phyloP scores from a whole-genome alignment of 2,888 invertebrate species.

The Dicyrtoma fusca region DNA sequence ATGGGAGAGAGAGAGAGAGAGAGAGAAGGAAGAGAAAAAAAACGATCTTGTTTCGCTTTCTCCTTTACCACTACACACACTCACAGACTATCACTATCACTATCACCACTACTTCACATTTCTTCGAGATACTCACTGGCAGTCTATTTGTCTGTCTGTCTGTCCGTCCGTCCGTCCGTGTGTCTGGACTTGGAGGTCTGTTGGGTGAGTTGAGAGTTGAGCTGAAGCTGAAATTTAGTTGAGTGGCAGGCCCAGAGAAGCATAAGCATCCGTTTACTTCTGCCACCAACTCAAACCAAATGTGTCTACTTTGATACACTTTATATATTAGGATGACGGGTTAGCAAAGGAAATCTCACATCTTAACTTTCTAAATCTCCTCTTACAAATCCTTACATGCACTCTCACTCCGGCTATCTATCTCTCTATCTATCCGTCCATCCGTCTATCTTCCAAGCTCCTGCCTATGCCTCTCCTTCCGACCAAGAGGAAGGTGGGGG shows the following conservation, averaged over 20 bases:
- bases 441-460: too few species aligned
- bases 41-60: too few species aligned
- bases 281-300: conserved; percentile 6
- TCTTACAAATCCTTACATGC: conserved; percentile 21
- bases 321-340: conserved; percentile 17
- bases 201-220: background rate
- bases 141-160: conserved; percentile 2
- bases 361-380: conserved; percentile 27
- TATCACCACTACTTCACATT: background rate
- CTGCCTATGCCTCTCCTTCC: too few species aligned
- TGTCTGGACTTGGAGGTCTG: background rate
- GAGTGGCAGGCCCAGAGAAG: conserved; percentile 20
- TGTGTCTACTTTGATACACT: conserved; percentile 24
- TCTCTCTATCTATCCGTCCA: too few species aligned
- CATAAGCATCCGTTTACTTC: conserved; percentile 18
- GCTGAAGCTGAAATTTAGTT: too few species aligned
- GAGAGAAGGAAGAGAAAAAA: too few species aligned
- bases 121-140: background rate
- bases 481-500: too few species aligned
- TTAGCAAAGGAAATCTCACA: conserved; percentile 23
- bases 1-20: too few species aligned
- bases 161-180: background rate
- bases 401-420: background rate
- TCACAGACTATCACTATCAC: too few species aligned
- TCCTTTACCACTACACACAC: too few species aligned